These are phyloP conservation scores for Coptotermes formosanus DNA, from an alignment of 1,140 invertebrate species.

Conservation along the genomic window DNA sequence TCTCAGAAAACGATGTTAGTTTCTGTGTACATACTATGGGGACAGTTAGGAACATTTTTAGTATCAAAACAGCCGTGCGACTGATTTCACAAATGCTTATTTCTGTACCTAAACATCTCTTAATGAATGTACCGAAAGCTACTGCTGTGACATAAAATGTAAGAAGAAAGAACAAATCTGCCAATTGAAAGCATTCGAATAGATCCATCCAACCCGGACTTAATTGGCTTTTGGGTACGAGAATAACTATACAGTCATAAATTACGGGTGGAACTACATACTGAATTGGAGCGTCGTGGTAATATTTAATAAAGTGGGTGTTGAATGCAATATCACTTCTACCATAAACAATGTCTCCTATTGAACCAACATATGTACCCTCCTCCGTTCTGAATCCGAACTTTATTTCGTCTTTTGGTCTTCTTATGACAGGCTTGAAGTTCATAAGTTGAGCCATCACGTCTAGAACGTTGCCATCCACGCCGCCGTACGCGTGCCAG, in stretches of 20 bases:
- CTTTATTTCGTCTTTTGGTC: neutral
- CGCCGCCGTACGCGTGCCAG: neutral
- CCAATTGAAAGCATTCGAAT: neutral
- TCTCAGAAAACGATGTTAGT: neutral
- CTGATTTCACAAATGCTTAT: neutral
- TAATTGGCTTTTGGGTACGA: neutral
- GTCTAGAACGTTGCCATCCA: neutral
- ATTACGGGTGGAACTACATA: neutral
- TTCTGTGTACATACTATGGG: neutral
- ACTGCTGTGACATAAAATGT: neutral
- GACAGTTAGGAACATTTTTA: constrained; percentile 4
- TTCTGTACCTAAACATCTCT: neutral
- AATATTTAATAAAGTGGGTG: neutral
- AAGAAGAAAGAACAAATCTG: neutral
- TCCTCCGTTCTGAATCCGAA: neutral
- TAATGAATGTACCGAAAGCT: neutral
- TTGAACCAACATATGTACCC: neutral
- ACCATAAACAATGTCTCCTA: neutral
- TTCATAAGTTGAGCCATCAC: neutral
- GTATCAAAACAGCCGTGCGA: neutral
- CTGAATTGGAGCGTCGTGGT: neutral
- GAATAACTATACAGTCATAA: neutral
- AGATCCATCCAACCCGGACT: neutral
- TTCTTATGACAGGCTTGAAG: neutral
- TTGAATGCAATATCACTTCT: neutral